Evolutionary conservation across 2,797 vertebrate genomes (phyloP), one percentile per base, ranked within the genome.

Genomic region (Rousettus madagascariensis): DNA sequence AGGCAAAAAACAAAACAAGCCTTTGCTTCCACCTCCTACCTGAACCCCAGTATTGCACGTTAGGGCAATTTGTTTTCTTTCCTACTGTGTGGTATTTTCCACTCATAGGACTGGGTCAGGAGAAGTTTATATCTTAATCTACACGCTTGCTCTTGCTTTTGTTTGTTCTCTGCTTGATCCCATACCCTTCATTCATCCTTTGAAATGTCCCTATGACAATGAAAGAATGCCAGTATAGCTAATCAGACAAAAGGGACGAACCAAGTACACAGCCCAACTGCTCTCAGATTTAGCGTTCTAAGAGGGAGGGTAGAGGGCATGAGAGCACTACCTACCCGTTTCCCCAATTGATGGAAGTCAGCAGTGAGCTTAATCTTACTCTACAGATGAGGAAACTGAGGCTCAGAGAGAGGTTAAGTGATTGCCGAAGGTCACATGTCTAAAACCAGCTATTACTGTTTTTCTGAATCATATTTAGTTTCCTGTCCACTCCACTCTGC

Each of bases 91-190:
- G 74, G 59, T 90, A 78, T 94, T 92, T 95, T 92, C 91, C 53
- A 83, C 71, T 86, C 53, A 33, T 3, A 66, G 75, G 79, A 63
- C 92, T 10, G 15, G 74, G 68, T 91, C 95, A 79, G 94, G 30
- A 86, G 86, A 74, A 87, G 55, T 75, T 41, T 86, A 13, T n/a
- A 5, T 87, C 59, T 86, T 84, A 38, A 66, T 61, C 75, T n/a
- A 12, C 85, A 30, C 0, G 12, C 65, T 95, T 63, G 17, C 68
- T 93, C 86, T 93, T 94, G 89, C 79, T 91, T 49, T 6, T 86
- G 66, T 95, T 79, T 96, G 83, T 53, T 86, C 94, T 93, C 79
- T 72, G 83, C 83, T 88, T 38, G 83, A 63, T 66, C 46, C 19
- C 22, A 15, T 80, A 30, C n/a, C 83, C 86, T 94, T 87, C 55